phyloP scores from a whole-genome alignment of 2,797 vertebrate genomes.

The Enteromius trimaculatus region DNA sequence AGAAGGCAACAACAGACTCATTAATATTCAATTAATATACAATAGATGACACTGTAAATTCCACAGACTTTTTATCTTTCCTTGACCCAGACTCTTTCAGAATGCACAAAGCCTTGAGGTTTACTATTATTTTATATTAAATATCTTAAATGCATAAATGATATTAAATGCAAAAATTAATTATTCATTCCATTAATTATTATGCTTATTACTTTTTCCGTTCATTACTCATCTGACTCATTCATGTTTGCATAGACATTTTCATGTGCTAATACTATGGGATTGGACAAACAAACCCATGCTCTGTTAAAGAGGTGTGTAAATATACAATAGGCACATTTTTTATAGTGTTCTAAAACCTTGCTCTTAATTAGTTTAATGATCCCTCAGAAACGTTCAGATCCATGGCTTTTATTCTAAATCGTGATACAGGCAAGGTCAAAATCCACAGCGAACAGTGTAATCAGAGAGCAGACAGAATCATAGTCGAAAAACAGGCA shows the following conservation, averaged over 20 bases:
- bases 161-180: constrained; percentile 32
- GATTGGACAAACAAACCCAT: neutral
- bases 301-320: neutral
- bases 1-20: neutral
- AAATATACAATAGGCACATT: too few species aligned
- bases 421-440: too few species aligned
- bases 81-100: neutral
- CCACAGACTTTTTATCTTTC: constrained; percentile 1
- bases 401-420: too few species aligned
- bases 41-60: neutral
- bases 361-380: too few species aligned
- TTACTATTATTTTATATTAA: constrained; percentile 44
- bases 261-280: constrained; percentile 8
- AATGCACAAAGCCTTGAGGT: constrained; percentile 52
- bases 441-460: too few species aligned
- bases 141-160: constrained; percentile 9
- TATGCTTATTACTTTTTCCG: constrained; percentile 23
- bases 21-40: neutral
- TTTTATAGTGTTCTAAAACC: neutral
- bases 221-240: constrained; percentile 28
- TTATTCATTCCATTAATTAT: constrained; percentile 50
- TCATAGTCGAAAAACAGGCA: too few species aligned
- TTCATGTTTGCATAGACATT: neutral
- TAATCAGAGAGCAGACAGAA: too few species aligned
- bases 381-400: too few species aligned